Base-by-base conservation (phyloP, 2,888 invertebrate species). In the Lymantria monacha region DNA sequence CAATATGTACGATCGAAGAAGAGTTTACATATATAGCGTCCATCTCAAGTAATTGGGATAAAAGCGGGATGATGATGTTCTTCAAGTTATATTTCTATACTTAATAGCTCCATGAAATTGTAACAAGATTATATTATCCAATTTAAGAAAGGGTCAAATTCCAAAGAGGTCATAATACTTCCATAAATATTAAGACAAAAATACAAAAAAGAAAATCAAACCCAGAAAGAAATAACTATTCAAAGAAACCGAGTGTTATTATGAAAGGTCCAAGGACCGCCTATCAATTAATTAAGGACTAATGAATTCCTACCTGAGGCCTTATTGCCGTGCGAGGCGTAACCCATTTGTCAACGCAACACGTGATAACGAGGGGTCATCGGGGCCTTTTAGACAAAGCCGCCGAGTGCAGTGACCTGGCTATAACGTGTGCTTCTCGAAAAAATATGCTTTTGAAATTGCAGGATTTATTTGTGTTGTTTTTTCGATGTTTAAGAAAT, bases 231-330 rank as follows among this genome's bases (percentile, higher is more conserved):
- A 57, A 56, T 59, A 54, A 51, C 53, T 56, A 56, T 66, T 76
- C 68, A 65, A 72, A 69, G 66, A 62, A 55, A 48, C 71, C 72
- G 70, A 57, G 58, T 46, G 59, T 60, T 64, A 70, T 79, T 78
- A 74, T 67, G 73, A 70, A 70, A 75, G 72, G 57, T 59, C 64
- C 61, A 61, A 69, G 65, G 63, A 55, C 79, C 82, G 77, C 81
- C 85, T 76, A 66, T 72, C 78, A 83, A 87, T 88, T 88, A 86
- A 85, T 87, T 83, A 82, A 70, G 72, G 69, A 63, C 76, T 85
- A 85, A 86, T 86, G 77, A 83, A 82, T 82, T 78, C 69, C 74
- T 69, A 74, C 78, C 79, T 70, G 65, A 66, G 72, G 77, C 71
- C 62, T 61, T 59, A 57, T 55, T 57, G 63, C 60, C 52, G 51